These are phyloP conservation scores for Pantherophis alleghaniensis DNA, from an alignment of 2,797 vertebrate species.

Conservation along the genomic window DNA sequence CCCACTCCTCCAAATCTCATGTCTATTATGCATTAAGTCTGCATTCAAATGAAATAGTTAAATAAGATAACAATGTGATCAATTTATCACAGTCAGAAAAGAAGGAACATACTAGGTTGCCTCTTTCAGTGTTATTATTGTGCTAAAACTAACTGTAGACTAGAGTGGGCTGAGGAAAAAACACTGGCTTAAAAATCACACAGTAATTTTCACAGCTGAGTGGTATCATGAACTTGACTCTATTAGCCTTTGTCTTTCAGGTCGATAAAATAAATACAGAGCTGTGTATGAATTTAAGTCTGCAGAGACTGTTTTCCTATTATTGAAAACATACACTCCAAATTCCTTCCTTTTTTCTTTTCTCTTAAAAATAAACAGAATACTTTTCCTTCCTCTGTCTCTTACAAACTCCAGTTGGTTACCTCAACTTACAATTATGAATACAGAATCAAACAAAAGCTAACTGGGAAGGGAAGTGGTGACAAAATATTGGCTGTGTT, in stretches of 20 bases:
- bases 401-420: slow-evolving; percentile 8
- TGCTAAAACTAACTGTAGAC: not conserved
- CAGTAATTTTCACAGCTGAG: not conserved
- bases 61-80: not conserved
- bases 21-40: not conserved
- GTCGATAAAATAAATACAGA: not conserved
- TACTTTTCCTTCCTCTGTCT: slow-evolving; percentile 20
- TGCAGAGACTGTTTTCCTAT: not conserved
- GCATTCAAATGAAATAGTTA: not conserved
- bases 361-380: not conserved
- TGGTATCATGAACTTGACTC: not conserved
- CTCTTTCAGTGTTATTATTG: not conserved
- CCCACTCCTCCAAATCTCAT: not conserved
- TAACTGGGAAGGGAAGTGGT: slow-evolving; percentile 7
- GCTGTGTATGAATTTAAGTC: slow-evolving; percentile 5
- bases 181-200: not conserved
- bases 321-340: not conserved
- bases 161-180: not conserved
- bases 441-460: slow-evolving; percentile 1
- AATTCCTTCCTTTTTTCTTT: slow-evolving; percentile 19
- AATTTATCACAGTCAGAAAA: not conserved
- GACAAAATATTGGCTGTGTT: slow-evolving; percentile 11
- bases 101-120: not conserved
- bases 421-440: slow-evolving; percentile 17
- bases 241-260: not conserved